Base-by-base conservation (phyloP, 2,797 vertebrate species). In the Antennarius maculatus region DNA sequence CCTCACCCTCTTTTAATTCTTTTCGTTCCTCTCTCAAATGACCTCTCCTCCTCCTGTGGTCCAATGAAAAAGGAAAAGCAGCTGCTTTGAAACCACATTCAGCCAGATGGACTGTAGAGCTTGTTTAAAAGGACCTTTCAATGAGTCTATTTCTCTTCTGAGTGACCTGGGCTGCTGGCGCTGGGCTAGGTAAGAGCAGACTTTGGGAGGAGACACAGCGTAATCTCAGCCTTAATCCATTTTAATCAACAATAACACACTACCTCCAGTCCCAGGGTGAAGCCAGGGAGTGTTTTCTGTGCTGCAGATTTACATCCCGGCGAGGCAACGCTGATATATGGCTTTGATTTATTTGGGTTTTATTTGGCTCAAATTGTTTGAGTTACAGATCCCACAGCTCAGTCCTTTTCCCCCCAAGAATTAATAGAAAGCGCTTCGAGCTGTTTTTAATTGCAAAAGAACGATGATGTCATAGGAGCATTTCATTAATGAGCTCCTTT, bases 221-320 rank as follows among this genome's bases (percentile, higher is more conserved):
- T 91, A 93, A 93, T 90, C 88, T 86, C 81, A 82, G 61, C 83
- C 86, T 87, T 92, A 92, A 93, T 92, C 88, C 91, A 86, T 90
- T 93, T 93, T 92, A 93, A 93, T 93, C 89, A 92, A 91, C 89
- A 91, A 91, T 91, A 93, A 92, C 89, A 92, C 81, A 56, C 84
- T 79, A 80, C 85, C 86, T 86, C 73, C 85, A 88, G 88, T 87
- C 86, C 83, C 76, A 77, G 88, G 85, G 88, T 55, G 83, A 89
- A 87, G 82, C 83, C 70, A 57, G 80, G 77, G 85, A 87, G 85
- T 77, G 70, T 74, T 39, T 80, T 80, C 86, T 84, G 83, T 89
- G 82, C 80, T 77, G 67, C 71, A 89, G 90, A 92, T 93, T 92
- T 91, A 93, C 87, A 86, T 90, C 86, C 84, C 79, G 41, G 81